Conservation (phyloP, 2,888 invertebrate species). For the Antheraea yamamai region DNA sequence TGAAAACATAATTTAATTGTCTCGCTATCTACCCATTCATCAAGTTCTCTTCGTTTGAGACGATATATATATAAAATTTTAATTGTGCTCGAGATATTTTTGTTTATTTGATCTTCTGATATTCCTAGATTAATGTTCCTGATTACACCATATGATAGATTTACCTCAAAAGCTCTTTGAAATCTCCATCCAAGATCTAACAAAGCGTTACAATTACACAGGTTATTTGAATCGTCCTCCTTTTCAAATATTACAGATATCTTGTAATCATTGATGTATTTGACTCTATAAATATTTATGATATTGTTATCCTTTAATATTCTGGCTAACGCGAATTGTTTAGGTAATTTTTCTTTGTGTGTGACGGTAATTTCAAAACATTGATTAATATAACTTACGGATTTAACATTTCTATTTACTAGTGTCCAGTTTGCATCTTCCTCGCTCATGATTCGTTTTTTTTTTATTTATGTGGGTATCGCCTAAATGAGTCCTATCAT, state of each 20-base stretch:
- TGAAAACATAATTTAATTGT: slow-evolving; percentile 13
- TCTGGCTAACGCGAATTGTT: neutral
- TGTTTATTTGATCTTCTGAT: neutral
- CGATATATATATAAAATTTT: neutral
- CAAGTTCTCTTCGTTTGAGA: neutral
- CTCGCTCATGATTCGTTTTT: neutral
- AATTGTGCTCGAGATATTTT: neutral
- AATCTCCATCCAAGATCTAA: slow-evolving; percentile 1
- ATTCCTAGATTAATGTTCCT: neutral
- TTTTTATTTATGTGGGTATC: neutral
- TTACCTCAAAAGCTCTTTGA: neutral
- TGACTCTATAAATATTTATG: neutral
- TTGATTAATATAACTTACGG: neutral
- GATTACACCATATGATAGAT: neutral
- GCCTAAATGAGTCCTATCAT: neutral
- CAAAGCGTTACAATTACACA: neutral
- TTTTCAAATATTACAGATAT: neutral
- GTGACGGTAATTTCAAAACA: neutral
- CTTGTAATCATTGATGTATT: slow-evolving; percentile 2
- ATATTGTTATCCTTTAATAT: neutral
- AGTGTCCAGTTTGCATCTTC: neutral
- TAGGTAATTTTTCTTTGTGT: neutral
- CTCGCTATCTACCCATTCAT: slow-evolving; percentile 6
- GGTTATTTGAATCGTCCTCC: neutral
- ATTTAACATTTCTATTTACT: neutral